Evolutionary conservation across 1,140 invertebrate genomes (phyloP).

Genomic region (Drosophila gunungcola): DNA sequence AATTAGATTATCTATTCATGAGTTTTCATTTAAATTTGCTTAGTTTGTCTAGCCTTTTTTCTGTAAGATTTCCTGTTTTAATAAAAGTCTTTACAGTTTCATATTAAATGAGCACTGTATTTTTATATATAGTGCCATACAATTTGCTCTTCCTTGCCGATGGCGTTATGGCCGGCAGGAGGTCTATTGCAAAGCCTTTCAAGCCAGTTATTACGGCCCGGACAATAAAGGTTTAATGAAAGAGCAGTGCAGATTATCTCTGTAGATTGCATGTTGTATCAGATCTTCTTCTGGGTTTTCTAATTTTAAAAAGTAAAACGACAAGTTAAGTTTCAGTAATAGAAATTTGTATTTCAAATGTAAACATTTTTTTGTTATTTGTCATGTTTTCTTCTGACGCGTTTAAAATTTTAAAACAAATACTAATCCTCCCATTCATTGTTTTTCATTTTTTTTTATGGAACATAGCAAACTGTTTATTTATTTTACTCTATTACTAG

Average conservation of each 20-base stretch:
- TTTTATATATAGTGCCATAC: constrained; percentile 16
- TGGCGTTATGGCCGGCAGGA: constrained; percentile 34
- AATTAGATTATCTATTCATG: neutral
- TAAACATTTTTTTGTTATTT: too few relatives aligned
- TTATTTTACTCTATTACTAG: neutral
- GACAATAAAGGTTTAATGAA: constrained; percentile 66
- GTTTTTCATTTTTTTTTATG: neutral
- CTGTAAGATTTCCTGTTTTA: neutral
- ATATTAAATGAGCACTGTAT: constrained; percentile 13
- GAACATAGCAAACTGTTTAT: neutral
- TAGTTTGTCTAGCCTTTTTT: neutral
- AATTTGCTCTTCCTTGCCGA: constrained; percentile 28
- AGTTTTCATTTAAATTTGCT: neutral
- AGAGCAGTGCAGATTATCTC: constrained; percentile 30
- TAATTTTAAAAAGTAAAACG: too few relatives aligned
- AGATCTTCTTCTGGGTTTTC: neutral
- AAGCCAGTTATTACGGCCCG: constrained; percentile 34
- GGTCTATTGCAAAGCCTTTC: constrained; percentile 41
- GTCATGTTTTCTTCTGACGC: too few relatives aligned
- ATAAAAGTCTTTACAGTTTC: constrained; percentile 15
- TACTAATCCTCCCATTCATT: too few relatives aligned
- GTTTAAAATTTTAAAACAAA: too few relatives aligned
- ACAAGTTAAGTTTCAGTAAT: too few relatives aligned
- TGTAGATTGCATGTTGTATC: constrained; percentile 10
- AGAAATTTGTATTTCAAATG: too few relatives aligned